Base-by-base conservation (phyloP, 2,888 invertebrate genomes). In the Cybosia mesomella region DNA sequence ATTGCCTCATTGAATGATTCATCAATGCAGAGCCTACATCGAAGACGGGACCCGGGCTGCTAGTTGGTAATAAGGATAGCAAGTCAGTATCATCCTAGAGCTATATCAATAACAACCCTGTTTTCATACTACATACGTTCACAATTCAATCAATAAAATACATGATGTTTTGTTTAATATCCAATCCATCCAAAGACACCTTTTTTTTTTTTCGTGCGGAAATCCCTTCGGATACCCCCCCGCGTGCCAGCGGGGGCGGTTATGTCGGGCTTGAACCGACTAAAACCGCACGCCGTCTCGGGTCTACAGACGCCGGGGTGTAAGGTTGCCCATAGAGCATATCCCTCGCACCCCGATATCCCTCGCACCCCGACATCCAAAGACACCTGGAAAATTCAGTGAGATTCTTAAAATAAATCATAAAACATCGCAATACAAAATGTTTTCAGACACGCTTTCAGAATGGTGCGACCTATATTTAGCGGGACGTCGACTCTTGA, bases 381-480 rank as follows among this genome's bases (percentile, higher is more conserved):
- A 22, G 21, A 60, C 18, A 39, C 24, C 43, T 7, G 9, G 1
- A 24, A n/a, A 32, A 21, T n/a, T 36, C 36, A 73, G 67, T 64
- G 22, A 39, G 57, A 69, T 61, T 66, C 64, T 74, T 71, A 75
- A 74, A 71, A 71, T 67, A 72, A 74, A 81, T 72, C 72, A 73
- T 68, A 71, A 76, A 83, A 74, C 61, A 75, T 72, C 68, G 73
- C 64, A 65, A 73, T 74, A 75, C 72, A 79, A 73, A 77, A 72
- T 78, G 79, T 81, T 83, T 76, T 68, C 78, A 77, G 74, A 79
- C 79, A 78, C 73, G 79, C 77, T 79, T 70, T 65, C 68, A 73
- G 73, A 79, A 74, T 71, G 72, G 80, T 71, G 73, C 81, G 85
- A 87, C 85, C 88, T 87, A 90, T 85, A 85, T 90, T 83, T 81